Percentiles rank a stretch among this genome's conserved stretches.
phyloP scores from a whole-genome alignment of 1,140 invertebrate species.

The Ridgeia piscesae region DNA sequence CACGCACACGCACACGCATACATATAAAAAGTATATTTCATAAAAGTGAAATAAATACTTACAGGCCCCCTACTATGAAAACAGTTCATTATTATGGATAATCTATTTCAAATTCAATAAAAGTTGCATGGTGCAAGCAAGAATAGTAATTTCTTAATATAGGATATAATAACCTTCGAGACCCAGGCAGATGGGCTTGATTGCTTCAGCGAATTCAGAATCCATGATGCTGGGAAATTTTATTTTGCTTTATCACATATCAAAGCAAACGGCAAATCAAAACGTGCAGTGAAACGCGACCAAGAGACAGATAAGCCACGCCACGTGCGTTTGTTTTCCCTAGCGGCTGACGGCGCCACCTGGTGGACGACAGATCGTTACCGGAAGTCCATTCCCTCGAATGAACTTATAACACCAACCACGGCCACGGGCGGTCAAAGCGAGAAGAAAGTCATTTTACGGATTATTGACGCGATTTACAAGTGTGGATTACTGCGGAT shows the following conservation, averaged over 20 bases:
- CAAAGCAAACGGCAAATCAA: not conserved
- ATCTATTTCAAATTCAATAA: too few relatives aligned
- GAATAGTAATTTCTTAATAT: too few relatives aligned
- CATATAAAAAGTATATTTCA: too few relatives aligned
- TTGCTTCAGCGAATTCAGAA: not conserved
- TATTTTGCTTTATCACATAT: not conserved
- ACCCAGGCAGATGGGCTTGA: too few relatives aligned
- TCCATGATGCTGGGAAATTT: not conserved
- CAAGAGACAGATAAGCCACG: not conserved
- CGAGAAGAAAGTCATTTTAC: not conserved
- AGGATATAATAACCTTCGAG: too few relatives aligned
- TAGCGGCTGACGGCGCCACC: not conserved
- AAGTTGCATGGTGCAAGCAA: too few relatives aligned
- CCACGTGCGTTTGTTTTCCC: slow-evolving; percentile 3
- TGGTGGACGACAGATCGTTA: not conserved
- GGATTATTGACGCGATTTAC: not conserved
- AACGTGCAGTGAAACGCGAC: not conserved
- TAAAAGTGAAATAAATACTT: too few relatives aligned
- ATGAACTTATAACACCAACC: not conserved
- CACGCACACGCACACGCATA: too few relatives aligned
- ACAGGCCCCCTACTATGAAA: too few relatives aligned
- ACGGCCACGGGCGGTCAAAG: not conserved
- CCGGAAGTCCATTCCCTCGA: not conserved
- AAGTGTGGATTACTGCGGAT: not conserved
- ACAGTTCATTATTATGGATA: too few relatives aligned